Evolutionary conservation across 2,888 invertebrate species (phyloP), one percentile per base, ranked within the genome.

Genomic region (Isotomurus palustris): DNA sequence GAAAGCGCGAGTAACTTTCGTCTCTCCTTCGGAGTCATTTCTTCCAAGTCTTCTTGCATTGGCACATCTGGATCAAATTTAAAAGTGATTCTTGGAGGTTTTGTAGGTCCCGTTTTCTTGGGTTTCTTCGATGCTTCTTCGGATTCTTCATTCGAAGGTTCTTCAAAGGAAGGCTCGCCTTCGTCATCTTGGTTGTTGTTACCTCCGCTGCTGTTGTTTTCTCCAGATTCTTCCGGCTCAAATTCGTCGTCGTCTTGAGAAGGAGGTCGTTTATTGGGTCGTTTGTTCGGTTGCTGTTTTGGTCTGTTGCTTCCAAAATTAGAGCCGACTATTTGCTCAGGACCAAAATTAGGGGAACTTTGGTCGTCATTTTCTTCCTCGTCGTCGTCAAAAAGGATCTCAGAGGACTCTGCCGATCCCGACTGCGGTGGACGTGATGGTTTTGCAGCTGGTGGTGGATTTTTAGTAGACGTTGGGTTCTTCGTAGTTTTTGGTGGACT

Each of bases 321-420:
- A 24, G 17, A 19, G 22, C 43, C 6, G 43, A n/a, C 8, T 14
- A 24, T 14, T 43, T 22, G 32, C 14, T 14, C 32, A 32, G 32
- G 22, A 22, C 19, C 5, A 8, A 43, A 22, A 14, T 24, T 5
- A 24, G 22, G 21, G 6, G 3, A n/a, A n/a, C n/a, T 12, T 3
- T 8, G 35, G 3, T 32, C 32, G 21, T 19, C 44, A 25, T 57
- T 48, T 36, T 60, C 60, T 29, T 35, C 51, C 12, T 41, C n/a
- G 21, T 58, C 58, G n/a, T 58, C 51, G 29, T 58, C 58, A 41
- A 58, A 58, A 10, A 49, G 32, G 8, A 14, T 19, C 3, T 49
- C 49, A 8, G 32, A 32, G n/a, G n/a, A n/a, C n/a, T n/a, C n/a
- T n/a, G n/a, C n/a, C n/a, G n/a, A n/a, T n/a, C n/a, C n/a, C n/a